These are phyloP conservation scores for Drosophila pseudotalamancana DNA, from an alignment of 2,888 invertebrate genomes.

Conservation along the genomic window DNA sequence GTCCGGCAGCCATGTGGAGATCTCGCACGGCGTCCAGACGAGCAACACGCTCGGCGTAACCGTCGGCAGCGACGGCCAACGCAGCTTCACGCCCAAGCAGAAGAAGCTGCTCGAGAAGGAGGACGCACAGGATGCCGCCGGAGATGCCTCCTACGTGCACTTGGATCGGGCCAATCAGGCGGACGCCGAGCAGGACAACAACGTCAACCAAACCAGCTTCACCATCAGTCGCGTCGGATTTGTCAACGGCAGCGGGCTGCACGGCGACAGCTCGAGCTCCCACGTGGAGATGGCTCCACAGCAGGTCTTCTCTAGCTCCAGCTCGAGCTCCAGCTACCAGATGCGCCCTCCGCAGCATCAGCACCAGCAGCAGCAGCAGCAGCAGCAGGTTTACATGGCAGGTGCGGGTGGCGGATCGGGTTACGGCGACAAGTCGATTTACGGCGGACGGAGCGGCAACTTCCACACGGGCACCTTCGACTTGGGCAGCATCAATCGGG, in stretches of 20 bases:
- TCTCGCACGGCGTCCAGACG: slow-evolving; percentile 43
- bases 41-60: slow-evolving; percentile 55
- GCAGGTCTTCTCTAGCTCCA: background rate
- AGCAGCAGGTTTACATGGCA: slow-evolving; percentile 61
- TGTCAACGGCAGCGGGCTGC: slow-evolving; percentile 8
- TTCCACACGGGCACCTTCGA: slow-evolving; percentile 81
- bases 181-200: slow-evolving; percentile 47
- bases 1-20: slow-evolving; percentile 57
- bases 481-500: slow-evolving; percentile 74
- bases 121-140: slow-evolving; percentile 83
- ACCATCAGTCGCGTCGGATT: background rate
- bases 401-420: slow-evolving; percentile 31
- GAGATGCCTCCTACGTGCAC: slow-evolving; percentile 85
- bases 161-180: slow-evolving; percentile 83
- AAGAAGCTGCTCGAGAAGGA: slow-evolving; percentile 82
- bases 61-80: slow-evolving; percentile 39
- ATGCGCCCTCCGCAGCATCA: slow-evolving; percentile 39
- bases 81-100: slow-evolving; percentile 81
- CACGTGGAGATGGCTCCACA: slow-evolving; percentile 78
- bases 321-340: slow-evolving; percentile 44
- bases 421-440: slow-evolving; percentile 56
- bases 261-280: slow-evolving; percentile 68
- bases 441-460: slow-evolving; percentile 70
- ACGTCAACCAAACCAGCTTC: slow-evolving; percentile 36
- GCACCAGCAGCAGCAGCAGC: slow-evolving; percentile 38